Conservation (phyloP, 1,140 invertebrate genomes). For the Acromyrmex heyeri region DNA sequence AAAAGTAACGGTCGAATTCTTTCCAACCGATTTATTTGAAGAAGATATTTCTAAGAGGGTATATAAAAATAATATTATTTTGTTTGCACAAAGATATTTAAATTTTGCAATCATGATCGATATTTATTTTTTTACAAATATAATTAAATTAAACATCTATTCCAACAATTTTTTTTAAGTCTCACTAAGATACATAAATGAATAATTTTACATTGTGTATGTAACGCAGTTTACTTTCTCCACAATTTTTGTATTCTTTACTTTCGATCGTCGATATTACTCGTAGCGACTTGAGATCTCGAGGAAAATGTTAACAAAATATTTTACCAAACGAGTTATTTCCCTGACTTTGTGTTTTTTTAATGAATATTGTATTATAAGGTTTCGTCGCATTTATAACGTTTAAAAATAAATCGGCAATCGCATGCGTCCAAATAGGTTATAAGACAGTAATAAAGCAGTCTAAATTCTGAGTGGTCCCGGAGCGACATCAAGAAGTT, state of each 20-base stretch:
- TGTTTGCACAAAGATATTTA: not conserved
- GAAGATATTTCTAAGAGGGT: not conserved
- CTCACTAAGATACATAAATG: not conserved
- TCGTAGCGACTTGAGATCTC: slow-evolving; percentile 7
- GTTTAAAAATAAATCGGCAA: slow-evolving; percentile 21
- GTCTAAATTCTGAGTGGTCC: slow-evolving; percentile 44
- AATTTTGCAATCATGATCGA: not conserved
- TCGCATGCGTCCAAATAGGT: not conserved
- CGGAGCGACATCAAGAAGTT: slow-evolving; percentile 37
- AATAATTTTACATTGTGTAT: not conserved
- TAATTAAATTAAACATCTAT: not conserved
- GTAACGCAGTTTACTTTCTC: slow-evolving; percentile 10
- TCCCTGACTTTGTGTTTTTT: not conserved
- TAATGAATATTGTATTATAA: slow-evolving; percentile 39
- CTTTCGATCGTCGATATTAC: slow-evolving; percentile 14
- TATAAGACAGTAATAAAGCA: slow-evolving; percentile 16
- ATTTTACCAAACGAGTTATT: slow-evolving; percentile 55
- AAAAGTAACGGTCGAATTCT: not conserved
- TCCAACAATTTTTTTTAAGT: not conserved
- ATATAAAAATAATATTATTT: not conserved
- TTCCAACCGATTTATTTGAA: not conserved
- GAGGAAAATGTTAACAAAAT: slow-evolving; percentile 50
- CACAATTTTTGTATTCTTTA: slow-evolving; percentile 29
- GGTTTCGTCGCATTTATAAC: not conserved
- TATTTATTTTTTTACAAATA: slow-evolving; percentile 2